Evolutionary conservation across 2,797 vertebrate species (phyloP).

Genomic region (Arctocebus calabarensis): DNA sequence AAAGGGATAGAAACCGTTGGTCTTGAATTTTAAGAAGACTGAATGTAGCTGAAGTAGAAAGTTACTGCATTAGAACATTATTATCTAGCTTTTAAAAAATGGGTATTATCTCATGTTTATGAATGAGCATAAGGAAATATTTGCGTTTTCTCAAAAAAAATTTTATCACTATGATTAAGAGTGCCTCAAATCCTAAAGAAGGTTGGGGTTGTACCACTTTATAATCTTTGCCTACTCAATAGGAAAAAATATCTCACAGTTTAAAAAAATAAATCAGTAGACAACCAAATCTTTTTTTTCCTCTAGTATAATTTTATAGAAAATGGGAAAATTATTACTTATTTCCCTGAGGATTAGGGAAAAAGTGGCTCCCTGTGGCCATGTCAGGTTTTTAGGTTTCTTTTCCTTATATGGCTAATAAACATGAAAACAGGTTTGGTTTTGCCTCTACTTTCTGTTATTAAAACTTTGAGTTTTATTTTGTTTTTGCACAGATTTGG

Average conservation of each 20-base stretch:
- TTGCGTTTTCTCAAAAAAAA: not conserved
- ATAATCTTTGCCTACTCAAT: conserved; percentile 13
- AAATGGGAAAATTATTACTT: conserved; percentile 47
- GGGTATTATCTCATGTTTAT: not conserved
- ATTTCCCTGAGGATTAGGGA: conserved; percentile 7
- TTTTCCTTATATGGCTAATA: not conserved
- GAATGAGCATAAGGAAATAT: not conserved
- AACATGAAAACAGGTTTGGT: conserved; percentile 14
- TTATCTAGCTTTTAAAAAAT: not conserved
- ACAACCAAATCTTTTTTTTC: conserved; percentile 52
- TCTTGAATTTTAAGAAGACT: conserved; percentile 42
- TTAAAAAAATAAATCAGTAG: conserved; percentile 7
- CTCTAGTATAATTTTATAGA: conserved; percentile 15
- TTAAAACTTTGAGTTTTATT: not conserved
- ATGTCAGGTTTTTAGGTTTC: not conserved
- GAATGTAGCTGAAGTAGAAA: conserved; percentile 11
- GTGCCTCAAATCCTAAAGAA: conserved; percentile 21
- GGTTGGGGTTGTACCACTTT: not conserved
- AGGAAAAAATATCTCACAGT: not conserved
- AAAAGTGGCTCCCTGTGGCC: not conserved
- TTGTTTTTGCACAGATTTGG: not conserved
- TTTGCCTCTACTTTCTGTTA: not conserved
- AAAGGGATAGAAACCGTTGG: conserved; percentile 18
- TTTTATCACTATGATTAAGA: not conserved
- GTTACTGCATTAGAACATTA: not conserved